phyloP scores from a whole-genome alignment of 2,888 invertebrate species.

The Phalangium opilio region DNA sequence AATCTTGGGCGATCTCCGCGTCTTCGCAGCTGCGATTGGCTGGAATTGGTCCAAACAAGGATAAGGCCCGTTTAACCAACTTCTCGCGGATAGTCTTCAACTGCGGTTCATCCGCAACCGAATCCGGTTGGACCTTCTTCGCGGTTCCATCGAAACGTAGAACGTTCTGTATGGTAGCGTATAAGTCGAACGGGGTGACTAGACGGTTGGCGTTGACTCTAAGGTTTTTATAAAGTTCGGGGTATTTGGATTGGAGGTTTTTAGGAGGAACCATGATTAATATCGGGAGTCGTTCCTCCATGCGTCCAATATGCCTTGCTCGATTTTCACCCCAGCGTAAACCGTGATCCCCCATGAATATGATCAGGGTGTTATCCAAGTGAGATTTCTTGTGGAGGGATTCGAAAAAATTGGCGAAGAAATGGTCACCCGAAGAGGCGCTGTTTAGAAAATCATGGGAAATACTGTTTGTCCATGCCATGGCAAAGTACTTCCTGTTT shows the following conservation, averaged over 20 bases:
- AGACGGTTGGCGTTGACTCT: conserved; percentile 38
- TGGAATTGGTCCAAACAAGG: conserved; percentile 28
- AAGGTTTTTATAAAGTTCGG: conserved; percentile 46
- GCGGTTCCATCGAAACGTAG: conserved; percentile 10
- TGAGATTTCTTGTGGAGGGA: conserved; percentile 38
- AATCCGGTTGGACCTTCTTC: conserved; percentile 3
- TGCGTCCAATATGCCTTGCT: conserved; percentile 28
- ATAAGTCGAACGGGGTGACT: conserved; percentile 32
- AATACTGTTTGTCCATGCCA: conserved; percentile 28
- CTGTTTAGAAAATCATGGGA: conserved; percentile 29
- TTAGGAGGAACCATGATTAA: conserved; percentile 44
- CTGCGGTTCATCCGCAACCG: neutral
- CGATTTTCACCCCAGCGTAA: conserved; percentile 29
- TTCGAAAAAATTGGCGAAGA: conserved; percentile 38
- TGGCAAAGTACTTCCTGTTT: conserved; percentile 24
- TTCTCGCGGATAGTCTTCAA: conserved; percentile 1
- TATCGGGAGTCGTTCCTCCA: conserved; percentile 31
- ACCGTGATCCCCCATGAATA: conserved; percentile 30
- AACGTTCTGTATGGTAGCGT: conserved; percentile 30
- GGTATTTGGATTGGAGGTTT: conserved; percentile 49
- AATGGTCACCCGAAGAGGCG: conserved; percentile 26
- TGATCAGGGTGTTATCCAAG: conserved; percentile 15
- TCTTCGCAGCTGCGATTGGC: conserved; percentile 28
- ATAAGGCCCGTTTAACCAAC: conserved; percentile 16
- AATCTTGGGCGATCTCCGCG: conserved; percentile 29